These are phyloP conservation scores for Eulemur coronatus DNA, from an alignment of 2,797 vertebrate genomes.

Conservation along the genomic window DNA sequence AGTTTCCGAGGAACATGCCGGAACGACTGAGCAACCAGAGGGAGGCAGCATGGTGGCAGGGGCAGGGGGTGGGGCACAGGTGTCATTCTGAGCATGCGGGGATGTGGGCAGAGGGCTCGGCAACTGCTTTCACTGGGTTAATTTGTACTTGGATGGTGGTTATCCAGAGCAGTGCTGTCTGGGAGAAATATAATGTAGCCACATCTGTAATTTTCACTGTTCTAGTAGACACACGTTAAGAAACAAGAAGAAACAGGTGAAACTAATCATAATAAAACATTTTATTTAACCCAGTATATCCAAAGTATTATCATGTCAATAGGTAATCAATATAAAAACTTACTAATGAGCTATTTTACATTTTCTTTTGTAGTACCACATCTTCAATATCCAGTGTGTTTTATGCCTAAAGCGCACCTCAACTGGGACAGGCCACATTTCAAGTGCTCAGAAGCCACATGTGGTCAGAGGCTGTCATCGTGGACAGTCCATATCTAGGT, in stretches of 20 bases:
- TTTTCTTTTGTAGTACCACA: background rate
- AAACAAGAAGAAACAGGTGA: background rate
- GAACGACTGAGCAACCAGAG: background rate
- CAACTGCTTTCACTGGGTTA: background rate
- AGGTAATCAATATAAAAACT: background rate
- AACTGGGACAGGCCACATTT: background rate
- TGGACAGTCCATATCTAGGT: background rate
- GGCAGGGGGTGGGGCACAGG: fast-evolving
- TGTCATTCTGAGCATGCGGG: background rate
- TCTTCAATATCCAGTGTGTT: background rate
- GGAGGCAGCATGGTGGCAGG: background rate
- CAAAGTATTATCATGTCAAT: background rate
- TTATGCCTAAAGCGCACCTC: background rate
- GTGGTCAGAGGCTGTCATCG: background rate
- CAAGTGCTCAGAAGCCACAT: background rate
- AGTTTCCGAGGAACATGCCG: background rate
- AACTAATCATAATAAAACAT: background rate
- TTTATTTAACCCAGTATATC: background rate
- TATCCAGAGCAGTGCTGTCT: background rate
- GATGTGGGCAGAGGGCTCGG: background rate
- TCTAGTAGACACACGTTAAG: background rate
- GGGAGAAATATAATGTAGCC: background rate
- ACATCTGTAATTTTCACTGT: background rate
- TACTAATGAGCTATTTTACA: background rate
- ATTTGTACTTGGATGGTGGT: background rate